These are phyloP conservation scores for Kudoa iwatai DNA, from an alignment of 30 jellyfish, hydroid and myxozoan species.

Conservation along the genomic window DNA sequence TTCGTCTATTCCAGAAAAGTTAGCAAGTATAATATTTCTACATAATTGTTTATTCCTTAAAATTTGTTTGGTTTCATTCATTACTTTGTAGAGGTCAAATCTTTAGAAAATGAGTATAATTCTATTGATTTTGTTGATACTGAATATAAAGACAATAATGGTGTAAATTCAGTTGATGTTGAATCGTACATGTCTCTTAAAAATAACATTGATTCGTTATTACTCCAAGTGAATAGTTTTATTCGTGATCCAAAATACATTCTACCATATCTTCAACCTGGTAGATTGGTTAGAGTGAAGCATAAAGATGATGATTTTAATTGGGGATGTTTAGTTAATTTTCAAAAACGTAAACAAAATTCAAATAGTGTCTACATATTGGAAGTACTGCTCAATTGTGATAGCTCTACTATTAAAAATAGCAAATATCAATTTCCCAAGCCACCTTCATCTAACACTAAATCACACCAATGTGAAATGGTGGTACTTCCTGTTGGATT, in stretches of 20 bases:
- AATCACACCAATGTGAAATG: slow-evolving; percentile 19
- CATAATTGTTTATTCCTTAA: too few relatives aligned
- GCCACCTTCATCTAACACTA: too few relatives aligned
- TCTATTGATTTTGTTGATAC: too few relatives aligned
- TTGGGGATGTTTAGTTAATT: slow-evolving; percentile 68
- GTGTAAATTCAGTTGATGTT: too few relatives aligned
- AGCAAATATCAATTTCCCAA: too few relatives aligned
- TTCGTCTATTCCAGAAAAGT: slow-evolving; percentile 32
- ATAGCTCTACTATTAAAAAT: too few relatives aligned
- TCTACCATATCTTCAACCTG: slow-evolving; percentile 71
- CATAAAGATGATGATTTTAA: slow-evolving; percentile 23
- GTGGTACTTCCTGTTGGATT: background rate
- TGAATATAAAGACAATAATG: too few relatives aligned
- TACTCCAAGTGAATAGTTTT: slow-evolving; percentile 11
- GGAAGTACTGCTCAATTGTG: background rate
- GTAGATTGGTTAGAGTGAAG: slow-evolving; percentile 43
- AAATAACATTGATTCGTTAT: background rate
- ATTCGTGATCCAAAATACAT: slow-evolving; percentile 53
- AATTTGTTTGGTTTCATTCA: too few relatives aligned
- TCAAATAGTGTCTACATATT: background rate
- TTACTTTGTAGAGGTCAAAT: too few relatives aligned
- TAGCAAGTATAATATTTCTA: slow-evolving; percentile 6
- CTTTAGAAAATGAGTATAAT: too few relatives aligned
- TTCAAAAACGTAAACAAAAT: slow-evolving; percentile 6
- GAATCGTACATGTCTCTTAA: too few relatives aligned